Conservation (phyloP, 2,113 vertebrate species). For the Passer domesticus region DNA sequence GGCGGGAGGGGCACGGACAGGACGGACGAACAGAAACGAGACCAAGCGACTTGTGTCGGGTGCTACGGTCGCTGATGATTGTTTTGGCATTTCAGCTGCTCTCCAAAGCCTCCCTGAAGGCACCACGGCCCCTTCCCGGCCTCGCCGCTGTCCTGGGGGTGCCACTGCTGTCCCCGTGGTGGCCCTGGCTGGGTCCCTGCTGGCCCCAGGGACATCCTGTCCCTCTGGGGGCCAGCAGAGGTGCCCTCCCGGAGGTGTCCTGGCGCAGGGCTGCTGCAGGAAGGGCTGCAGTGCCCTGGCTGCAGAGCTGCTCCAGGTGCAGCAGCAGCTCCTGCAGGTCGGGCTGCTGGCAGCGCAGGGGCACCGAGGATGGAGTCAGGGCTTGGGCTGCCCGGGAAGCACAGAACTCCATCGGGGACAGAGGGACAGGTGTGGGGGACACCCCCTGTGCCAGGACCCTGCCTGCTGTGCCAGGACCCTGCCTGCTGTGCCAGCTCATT, state of each 20-base stretch:
- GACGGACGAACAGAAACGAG: not conserved
- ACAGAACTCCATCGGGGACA: not conserved
- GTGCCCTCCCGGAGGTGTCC: not conserved
- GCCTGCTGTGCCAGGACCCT: not conserved
- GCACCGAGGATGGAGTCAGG: rapidly evolving
- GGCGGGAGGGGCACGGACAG: not conserved
- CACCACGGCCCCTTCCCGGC: not conserved
- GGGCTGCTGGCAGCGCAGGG: rapidly evolving
- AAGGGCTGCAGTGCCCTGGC: not conserved
- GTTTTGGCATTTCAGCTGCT: constrained; percentile 52
- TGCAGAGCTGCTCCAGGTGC: not conserved
- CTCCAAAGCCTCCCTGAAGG: not conserved
- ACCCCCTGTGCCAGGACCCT: not conserved
- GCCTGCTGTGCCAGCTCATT: constrained; percentile 7
- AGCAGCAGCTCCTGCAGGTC: not conserved
- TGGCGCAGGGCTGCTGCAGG: not conserved
- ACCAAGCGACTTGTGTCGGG: not conserved
- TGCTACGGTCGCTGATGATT: not conserved
- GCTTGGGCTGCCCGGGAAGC: not conserved
- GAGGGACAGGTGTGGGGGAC: not conserved
- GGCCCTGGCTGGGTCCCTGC: not conserved
- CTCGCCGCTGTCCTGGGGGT: rapidly evolving
- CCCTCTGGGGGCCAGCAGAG: not conserved
- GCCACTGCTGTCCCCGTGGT: not conserved
- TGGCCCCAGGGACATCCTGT: not conserved